Percentiles rank a stretch among this genome's conserved stretches.
These are phyloP conservation scores for Notocelia uddmanniana DNA, from an alignment of 2,888 invertebrate species.

Conservation along the genomic window DNA sequence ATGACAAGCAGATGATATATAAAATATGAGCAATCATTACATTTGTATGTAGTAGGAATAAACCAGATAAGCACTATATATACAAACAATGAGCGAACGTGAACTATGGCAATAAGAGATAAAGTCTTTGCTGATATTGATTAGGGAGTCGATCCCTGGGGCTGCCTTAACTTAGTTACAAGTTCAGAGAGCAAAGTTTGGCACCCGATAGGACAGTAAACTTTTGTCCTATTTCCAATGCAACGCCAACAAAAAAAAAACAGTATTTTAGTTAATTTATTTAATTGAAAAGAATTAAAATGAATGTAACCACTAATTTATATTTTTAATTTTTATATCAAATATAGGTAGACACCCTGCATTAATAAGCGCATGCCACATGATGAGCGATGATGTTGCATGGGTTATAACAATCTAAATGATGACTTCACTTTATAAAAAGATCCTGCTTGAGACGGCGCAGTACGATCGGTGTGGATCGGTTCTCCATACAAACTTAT, in stretches of 20 bases:
- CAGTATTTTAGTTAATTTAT: neutral
- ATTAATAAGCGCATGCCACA: conserved; percentile 8
- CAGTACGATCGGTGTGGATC: too few relatives aligned
- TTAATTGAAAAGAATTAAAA: conserved; percentile 3
- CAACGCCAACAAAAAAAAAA: conserved; percentile 48
- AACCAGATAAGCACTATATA: conserved; percentile 10
- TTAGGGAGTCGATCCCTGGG: conserved; percentile 65
- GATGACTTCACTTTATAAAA: conserved; percentile 7
- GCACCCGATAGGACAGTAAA: conserved; percentile 61
- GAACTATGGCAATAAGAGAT: conserved; percentile 45
- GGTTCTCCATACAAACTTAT: too few relatives aligned
- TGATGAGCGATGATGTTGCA: conserved; percentile 2
- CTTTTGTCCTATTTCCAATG: conserved; percentile 58
- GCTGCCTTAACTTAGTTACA: conserved; percentile 78
- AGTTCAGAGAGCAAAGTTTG: conserved; percentile 81
- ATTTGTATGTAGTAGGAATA: neutral
- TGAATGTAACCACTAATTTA: conserved; percentile 14
- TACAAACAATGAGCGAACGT: conserved; percentile 11
- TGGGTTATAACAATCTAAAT: too few relatives aligned
- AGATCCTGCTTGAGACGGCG: neutral
- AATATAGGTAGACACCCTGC: conserved; percentile 5
- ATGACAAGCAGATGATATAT: neutral
- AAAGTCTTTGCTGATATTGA: conserved; percentile 68
- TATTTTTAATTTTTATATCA: neutral
- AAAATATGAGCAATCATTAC: neutral